These are phyloP conservation scores for Megathymus violae DNA, from an alignment of 1,140 invertebrate species.

Conservation along the genomic window DNA sequence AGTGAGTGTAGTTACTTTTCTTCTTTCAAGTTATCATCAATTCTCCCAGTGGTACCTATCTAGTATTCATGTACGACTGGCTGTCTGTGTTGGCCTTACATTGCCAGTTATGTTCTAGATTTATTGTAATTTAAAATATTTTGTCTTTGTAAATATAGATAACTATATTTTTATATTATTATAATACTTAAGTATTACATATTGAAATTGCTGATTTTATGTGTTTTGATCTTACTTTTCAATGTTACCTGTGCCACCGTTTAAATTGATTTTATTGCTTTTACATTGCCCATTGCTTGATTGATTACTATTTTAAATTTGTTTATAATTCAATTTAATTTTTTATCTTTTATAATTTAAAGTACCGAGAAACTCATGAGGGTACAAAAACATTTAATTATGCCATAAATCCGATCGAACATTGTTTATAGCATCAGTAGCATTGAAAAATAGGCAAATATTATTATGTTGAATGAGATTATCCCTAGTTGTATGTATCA, in stretches of 20 bases:
- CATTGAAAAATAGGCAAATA: constrained; percentile 62
- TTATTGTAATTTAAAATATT: constrained; percentile 62
- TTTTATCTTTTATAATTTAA: too few species aligned
- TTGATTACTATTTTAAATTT: too few species aligned
- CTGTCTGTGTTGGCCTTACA: constrained; percentile 52
- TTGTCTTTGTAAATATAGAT: constrained; percentile 78
- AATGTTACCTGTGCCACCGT: constrained; percentile 53
- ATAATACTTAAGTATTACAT: constrained; percentile 27
- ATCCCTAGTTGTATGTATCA: constrained; percentile 67
- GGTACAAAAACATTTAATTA: constrained; percentile 36
- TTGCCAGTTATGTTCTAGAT: constrained; percentile 45
- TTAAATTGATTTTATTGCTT: constrained; percentile 34
- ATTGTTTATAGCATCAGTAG: constrained; percentile 53
- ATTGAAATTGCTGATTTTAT: constrained; percentile 59
- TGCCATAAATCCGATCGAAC: constrained; percentile 35
- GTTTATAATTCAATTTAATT: too few species aligned
- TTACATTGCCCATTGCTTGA: neutral
- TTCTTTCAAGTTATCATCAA: constrained; percentile 42
- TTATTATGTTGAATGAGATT: constrained; percentile 77
- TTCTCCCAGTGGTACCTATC: constrained; percentile 41
- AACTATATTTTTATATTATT: constrained; percentile 80
- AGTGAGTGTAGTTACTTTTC: constrained; percentile 36
- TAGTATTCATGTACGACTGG: constrained; percentile 54
- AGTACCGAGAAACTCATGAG: constrained; percentile 57
- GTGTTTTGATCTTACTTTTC: constrained; percentile 64